Conservation (phyloP, 64 coral and sea anemone species). For the Porites australiensis region DNA sequence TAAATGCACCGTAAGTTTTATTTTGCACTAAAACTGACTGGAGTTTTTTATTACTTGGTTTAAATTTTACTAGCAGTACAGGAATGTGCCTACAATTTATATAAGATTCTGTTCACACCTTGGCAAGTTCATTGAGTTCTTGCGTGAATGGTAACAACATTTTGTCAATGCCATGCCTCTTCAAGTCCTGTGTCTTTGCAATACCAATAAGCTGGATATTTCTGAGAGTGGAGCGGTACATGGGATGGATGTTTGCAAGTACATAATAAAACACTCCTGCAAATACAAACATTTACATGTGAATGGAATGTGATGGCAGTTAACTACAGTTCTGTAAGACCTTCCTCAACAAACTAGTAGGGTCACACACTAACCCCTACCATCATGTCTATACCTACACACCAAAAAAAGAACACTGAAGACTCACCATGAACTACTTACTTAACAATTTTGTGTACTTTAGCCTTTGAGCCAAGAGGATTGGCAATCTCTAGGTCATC, state of each 20-base stretch:
- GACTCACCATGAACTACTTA: neutral
- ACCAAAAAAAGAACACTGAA: constrained; percentile 8
- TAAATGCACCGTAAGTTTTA: too few relatives aligned
- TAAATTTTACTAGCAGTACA: too few relatives aligned
- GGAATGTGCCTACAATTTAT: too few relatives aligned
- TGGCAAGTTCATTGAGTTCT: constrained; percentile 18
- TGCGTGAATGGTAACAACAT: constrained; percentile 44
- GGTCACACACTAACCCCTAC: too few relatives aligned
- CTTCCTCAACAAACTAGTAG: too few relatives aligned
- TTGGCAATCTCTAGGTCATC: constrained; percentile 51
- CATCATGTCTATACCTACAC: too few relatives aligned
- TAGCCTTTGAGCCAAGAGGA: constrained; percentile 59
- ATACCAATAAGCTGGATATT: constrained; percentile 23
- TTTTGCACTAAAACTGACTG: too few relatives aligned
- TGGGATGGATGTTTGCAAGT: constrained; percentile 19
- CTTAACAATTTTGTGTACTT: constrained; percentile 57
- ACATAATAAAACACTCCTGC: constrained; percentile 41
- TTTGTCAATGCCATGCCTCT: constrained; percentile 63
- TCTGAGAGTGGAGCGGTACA: neutral
- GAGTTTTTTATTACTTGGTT: too few relatives aligned
- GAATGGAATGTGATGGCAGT: neutral
- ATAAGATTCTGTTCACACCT: too few relatives aligned
- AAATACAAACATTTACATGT: constrained; percentile 3
- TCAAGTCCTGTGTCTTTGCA: neutral
- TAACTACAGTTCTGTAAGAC: neutral